These are phyloP conservation scores for Polypterus bichir DNA, from an alignment of 2,113 vertebrate species.

Conservation along the genomic window DNA sequence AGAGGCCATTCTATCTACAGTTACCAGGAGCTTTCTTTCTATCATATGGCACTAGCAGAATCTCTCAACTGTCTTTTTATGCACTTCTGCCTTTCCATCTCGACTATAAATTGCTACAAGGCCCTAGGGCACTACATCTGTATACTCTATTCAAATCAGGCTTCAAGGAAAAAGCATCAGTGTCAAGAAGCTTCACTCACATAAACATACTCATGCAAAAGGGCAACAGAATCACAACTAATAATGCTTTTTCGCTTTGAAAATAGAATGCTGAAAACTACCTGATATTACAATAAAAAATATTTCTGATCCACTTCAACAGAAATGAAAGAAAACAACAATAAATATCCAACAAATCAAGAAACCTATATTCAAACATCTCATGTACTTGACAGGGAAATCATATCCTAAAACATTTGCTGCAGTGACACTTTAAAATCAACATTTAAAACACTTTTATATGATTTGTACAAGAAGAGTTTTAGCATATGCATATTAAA, in stretches of 20 bases:
- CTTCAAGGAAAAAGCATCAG: conserved; percentile 32
- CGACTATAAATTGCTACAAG: conserved; percentile 35
- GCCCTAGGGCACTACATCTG: conserved; percentile 38
- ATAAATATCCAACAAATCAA: too few species aligned
- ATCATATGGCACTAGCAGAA: conserved; percentile 27
- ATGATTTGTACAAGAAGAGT: too few species aligned
- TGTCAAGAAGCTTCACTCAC: conserved; percentile 38
- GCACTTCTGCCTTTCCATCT: conserved; percentile 38
- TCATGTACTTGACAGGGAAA: too few species aligned
- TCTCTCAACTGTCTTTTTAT: conserved; percentile 35
- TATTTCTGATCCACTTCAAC: too few species aligned
- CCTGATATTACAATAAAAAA: too few species aligned
- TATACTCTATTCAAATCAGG: conserved; percentile 32
- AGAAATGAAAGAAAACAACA: too few species aligned
- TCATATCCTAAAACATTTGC: too few species aligned
- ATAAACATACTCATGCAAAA: conserved; percentile 40
- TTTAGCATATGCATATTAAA: too few species aligned
- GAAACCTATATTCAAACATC: too few species aligned
- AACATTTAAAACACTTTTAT: too few species aligned
- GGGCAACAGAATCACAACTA: conserved; percentile 30
- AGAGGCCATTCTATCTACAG: neutral
- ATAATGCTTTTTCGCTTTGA: conserved; percentile 15
- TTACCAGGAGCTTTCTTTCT: conserved; percentile 5
- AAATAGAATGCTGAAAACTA: conserved; percentile 5
- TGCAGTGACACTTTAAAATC: too few species aligned